Conservation (phyloP, 2,797 vertebrate species). For the Hyperoplus immaculatus region DNA sequence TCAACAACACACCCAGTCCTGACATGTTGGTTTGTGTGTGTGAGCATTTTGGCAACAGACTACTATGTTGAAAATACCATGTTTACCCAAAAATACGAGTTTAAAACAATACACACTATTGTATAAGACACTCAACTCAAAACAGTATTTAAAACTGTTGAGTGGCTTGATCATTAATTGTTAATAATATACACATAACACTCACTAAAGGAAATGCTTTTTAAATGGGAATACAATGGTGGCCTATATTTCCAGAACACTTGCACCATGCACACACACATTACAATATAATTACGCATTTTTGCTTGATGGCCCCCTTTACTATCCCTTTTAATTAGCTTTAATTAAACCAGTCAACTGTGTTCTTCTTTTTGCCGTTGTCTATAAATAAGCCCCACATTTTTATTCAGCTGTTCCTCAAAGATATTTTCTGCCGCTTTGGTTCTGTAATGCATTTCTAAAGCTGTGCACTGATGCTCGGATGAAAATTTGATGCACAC, state of each 20-base stretch:
- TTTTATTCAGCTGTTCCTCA: slow-evolving; percentile 78
- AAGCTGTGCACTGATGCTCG: slow-evolving; percentile 79
- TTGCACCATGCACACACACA: slow-evolving; percentile 6
- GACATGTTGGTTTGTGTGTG: slow-evolving; percentile 46
- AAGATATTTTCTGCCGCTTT: slow-evolving; percentile 86
- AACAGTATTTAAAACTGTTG: neutral
- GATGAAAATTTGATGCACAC: slow-evolving; percentile 85
- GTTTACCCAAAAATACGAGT: slow-evolving; percentile 53
- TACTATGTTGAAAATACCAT: slow-evolving; percentile 33
- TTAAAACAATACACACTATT: neutral
- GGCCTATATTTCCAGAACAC: slow-evolving; percentile 38
- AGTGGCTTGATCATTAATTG: neutral
- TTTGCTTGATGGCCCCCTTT: slow-evolving; percentile 57
- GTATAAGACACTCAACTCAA: too few relatives aligned
- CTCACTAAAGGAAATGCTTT: too few relatives aligned
- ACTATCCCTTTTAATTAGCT: slow-evolving; percentile 76
- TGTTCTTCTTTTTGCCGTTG: slow-evolving; percentile 45
- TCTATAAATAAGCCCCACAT: slow-evolving; percentile 79
- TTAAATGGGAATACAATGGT: too few relatives aligned
- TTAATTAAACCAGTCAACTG: slow-evolving; percentile 79
- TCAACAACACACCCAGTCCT: slow-evolving; percentile 55
- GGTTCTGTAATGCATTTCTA: slow-evolving; percentile 81
- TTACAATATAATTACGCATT: slow-evolving; percentile 59
- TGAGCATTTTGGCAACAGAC: slow-evolving; percentile 21
- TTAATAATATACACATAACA: too few relatives aligned